These are phyloP conservation scores for Psilanteris sp. DNA, from an alignment of 1,140 invertebrate genomes.

Conservation along the genomic window DNA sequence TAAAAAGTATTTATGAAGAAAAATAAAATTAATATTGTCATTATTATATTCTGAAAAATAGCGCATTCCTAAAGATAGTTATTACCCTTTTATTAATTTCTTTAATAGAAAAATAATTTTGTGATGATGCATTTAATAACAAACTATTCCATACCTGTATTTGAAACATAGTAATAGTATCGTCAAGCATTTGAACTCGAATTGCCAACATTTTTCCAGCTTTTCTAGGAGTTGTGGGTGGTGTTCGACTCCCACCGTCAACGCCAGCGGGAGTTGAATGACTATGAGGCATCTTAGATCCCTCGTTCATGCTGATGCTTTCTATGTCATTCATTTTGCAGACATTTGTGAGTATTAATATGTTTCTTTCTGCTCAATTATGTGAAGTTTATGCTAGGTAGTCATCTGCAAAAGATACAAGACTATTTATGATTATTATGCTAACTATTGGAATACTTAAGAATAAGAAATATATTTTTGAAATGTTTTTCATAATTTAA, in stretches of 20 bases:
- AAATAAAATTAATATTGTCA: no score
- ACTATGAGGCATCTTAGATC: conserved; percentile 87
- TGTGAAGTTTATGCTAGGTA: conserved; percentile 65
- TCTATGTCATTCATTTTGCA: conserved; percentile 77
- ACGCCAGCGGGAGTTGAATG: conserved; percentile 90
- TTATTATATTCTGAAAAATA: no score
- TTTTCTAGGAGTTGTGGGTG: conserved; percentile 87
- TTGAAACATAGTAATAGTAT: conserved; percentile 93
- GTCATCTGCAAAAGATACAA: conserved; percentile 69
- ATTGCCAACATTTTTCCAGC: conserved; percentile 93
- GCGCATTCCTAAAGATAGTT: no score
- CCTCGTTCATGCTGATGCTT: conserved; percentile 75
- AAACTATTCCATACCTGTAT: conserved; percentile 90
- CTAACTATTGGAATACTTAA: no score
- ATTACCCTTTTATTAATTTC: no score
- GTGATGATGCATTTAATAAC: no score
- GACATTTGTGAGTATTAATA: conserved; percentile 64
- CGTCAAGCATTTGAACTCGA: conserved; percentile 92
- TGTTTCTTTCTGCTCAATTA: conserved; percentile 27
- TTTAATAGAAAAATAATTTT: no score
- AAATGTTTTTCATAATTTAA: no score
- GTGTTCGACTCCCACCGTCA: conserved; percentile 85
- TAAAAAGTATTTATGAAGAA: no score
- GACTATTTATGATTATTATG: conserved; percentile 3
- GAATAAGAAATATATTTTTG: no score